These are phyloP conservation scores for Etia nguti DNA, from an alignment of 2,113 vertebrate genomes.

Conservation along the genomic window DNA sequence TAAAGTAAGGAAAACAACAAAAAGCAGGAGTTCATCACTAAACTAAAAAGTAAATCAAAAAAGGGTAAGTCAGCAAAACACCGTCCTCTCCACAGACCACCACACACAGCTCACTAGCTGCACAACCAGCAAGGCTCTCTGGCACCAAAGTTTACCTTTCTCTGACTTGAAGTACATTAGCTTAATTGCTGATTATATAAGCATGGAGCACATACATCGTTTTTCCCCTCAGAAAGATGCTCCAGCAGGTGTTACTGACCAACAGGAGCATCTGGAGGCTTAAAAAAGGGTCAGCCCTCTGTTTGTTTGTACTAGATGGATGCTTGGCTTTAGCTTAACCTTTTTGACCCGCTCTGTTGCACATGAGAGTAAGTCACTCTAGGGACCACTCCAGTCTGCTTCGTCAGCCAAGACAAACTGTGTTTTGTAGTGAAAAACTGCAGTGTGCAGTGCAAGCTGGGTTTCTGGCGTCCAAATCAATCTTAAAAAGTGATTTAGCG, in stretches of 20 bases:
- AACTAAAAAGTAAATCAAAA: neutral
- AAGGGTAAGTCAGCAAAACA: neutral
- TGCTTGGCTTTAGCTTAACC: conserved; percentile 30
- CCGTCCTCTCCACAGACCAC: neutral
- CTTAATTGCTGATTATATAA: neutral
- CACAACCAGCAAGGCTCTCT: neutral
- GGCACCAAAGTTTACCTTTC: neutral
- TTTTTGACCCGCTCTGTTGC: conserved; percentile 15
- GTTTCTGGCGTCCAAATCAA: conserved; percentile 18
- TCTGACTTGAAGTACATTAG: neutral
- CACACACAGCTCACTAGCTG: neutral
- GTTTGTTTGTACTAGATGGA: conserved; percentile 55
- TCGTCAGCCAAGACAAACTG: conserved; percentile 28
- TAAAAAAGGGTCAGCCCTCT: conserved; percentile 32
- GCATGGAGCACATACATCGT: neutral
- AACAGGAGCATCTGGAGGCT: neutral
- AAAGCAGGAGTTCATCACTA: neutral
- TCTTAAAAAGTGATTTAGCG: conserved; percentile 20
- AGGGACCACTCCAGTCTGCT: conserved; percentile 2
- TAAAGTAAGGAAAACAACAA: neutral
- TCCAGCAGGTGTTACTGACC: neutral
- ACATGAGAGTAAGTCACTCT: neutral
- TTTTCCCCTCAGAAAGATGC: neutral
- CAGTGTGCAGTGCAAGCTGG: neutral
- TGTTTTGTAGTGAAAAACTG: conserved; percentile 13